Evolutionary conservation across 2,888 invertebrate genomes (phyloP), one percentile per base, ranked within the genome.

Genomic region (Pseudococcus viburni): DNA sequence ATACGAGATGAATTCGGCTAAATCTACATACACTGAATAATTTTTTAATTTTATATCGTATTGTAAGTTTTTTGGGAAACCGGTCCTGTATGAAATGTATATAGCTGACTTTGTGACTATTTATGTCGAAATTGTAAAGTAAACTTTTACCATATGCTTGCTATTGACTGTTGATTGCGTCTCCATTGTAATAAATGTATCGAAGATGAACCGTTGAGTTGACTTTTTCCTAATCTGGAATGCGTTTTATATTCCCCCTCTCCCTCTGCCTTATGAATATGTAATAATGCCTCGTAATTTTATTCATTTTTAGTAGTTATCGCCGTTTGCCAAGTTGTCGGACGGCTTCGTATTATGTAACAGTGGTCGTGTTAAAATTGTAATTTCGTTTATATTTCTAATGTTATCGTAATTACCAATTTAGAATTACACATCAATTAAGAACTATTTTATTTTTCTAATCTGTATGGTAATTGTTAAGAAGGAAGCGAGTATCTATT

Each of bases 21-120:
- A 83, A n/a, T 17, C n/a, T 68, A 68, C 42, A 39, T 83, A 83
- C 42, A 39, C 80, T 39, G 42, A 83, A 42, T n/a, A 83, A 83
- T 83, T 83, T 83, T 83, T 46, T 83, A 83, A 83, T 83, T 83
- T 83, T 83, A 19, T 83, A 83, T 46, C 46, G 26, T 83, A 42
- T 46, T 26, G 19, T 83, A 83, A 83, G 80, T 46, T 64, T 59
- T 64, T 42, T 42, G 6, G 9, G 8, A 46, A 42, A 39, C 42
- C 46, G 46, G 11, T n/a, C 46, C 46, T 83, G 39, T 46, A 19
- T 83, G 80, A 83, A 83, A 46, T 83, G 46, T 46, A 46, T 83
- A 46, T 83, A 83, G 19, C n/a, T 83, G 46, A 83, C 80, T 46
- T 46, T 46, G 26, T 33, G 26, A 33, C 5, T 42, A 42, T 83